These are phyloP conservation scores for Bovichtus diacanthus DNA, from an alignment of 2,797 vertebrate species.

Conservation along the genomic window DNA sequence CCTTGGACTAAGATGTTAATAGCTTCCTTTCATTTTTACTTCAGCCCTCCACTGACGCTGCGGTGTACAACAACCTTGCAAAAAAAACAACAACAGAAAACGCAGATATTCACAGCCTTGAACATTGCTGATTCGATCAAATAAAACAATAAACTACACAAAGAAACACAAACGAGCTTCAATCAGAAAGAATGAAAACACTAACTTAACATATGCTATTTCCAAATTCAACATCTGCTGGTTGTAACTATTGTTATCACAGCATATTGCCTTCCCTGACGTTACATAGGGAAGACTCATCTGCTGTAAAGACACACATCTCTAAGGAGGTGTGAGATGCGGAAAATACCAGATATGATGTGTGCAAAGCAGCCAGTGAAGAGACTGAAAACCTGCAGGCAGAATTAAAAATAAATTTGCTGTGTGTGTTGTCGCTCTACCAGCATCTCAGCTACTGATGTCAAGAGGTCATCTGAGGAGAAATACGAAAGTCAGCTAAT, in stretches of 20 bases:
- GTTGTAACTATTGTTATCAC: not conserved
- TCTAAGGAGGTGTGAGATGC: conserved; percentile 5
- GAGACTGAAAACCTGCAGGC: not conserved
- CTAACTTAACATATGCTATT: not conserved
- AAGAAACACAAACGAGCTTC: not conserved
- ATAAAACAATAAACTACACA: not conserved
- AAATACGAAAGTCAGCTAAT: not conserved
- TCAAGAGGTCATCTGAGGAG: conserved; percentile 1
- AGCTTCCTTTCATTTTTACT: not conserved
- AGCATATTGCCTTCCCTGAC: not conserved
- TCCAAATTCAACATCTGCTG: conserved; percentile 6
- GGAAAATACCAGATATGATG: not conserved
- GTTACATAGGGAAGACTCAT: not conserved
- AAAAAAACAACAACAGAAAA: not conserved
- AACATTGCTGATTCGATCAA: not conserved
- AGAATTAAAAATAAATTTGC: conserved; percentile 23
- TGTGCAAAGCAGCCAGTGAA: not conserved
- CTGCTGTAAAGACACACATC: conserved; percentile 1
- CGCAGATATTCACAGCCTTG: not conserved
- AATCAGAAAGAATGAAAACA: not conserved
- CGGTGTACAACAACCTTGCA: not conserved
- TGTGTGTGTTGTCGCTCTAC: not conserved
- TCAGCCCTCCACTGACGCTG: not conserved
- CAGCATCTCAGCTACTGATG: not conserved
- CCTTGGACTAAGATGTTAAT: not conserved